These are phyloP conservation scores for Chionis minor DNA, from an alignment of 2,113 vertebrate genomes.

Conservation along the genomic window DNA sequence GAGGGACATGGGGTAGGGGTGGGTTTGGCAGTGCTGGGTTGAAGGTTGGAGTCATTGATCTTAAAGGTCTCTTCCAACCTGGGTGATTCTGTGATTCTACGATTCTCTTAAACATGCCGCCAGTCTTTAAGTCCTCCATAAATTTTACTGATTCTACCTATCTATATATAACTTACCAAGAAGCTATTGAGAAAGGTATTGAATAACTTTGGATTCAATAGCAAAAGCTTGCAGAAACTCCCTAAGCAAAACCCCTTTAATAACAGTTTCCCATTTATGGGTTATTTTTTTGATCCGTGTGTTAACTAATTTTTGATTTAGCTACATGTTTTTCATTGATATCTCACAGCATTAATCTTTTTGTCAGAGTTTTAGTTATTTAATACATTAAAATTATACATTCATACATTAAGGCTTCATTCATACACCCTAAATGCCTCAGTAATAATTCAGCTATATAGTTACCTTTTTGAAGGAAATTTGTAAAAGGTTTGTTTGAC, in stretches of 20 bases:
- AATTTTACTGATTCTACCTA: background rate
- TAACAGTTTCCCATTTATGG: background rate
- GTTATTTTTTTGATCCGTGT: background rate
- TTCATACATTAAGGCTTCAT: background rate
- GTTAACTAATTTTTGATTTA: slow-evolving; percentile 35
- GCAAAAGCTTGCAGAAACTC: background rate
- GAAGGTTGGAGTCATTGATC: too few relatives aligned
- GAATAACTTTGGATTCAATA: background rate
- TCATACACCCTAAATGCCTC: background rate
- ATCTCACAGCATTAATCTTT: slow-evolving; percentile 25
- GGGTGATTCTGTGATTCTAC: too few relatives aligned
- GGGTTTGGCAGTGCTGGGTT: too few relatives aligned
- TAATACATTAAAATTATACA: slow-evolving; percentile 19
- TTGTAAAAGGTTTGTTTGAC: slow-evolving; percentile 12
- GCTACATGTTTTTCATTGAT: background rate
- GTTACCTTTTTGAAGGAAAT: background rate
- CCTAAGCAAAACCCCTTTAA: background rate
- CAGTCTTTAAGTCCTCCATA: background rate
- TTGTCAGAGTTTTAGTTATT: slow-evolving; percentile 10
- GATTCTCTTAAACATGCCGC: background rate
- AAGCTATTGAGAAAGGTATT: background rate
- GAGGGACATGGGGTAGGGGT: too few relatives aligned
- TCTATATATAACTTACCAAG: background rate
- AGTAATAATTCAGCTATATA: background rate
- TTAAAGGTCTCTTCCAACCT: too few relatives aligned